phyloP scores from a whole-genome alignment of 1,140 invertebrate species.

The Linepithema humile region DNA sequence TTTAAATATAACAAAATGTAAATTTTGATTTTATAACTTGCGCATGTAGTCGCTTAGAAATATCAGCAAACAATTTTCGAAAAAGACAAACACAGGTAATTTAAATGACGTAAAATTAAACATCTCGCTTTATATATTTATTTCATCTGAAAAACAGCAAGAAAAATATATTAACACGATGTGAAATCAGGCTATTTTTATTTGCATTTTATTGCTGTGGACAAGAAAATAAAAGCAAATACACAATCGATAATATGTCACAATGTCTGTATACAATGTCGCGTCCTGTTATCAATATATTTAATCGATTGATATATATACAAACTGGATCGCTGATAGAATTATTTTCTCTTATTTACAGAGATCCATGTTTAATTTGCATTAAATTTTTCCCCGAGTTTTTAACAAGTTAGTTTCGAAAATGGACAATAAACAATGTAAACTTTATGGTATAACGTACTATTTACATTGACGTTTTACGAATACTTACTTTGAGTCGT shows the following conservation, averaged over 20 bases:
- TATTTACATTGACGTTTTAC: constrained; percentile 3
- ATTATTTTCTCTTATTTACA: constrained; percentile 21
- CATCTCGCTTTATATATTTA: neutral
- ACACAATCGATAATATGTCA: neutral
- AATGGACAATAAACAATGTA: neutral
- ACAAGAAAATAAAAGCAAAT: neutral
- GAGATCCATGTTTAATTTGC: neutral
- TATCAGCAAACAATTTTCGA: neutral
- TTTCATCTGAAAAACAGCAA: neutral
- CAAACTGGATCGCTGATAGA: neutral
- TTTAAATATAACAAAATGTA: neutral
- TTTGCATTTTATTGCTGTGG: constrained; percentile 11
- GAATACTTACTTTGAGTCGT: neutral
- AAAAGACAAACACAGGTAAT: neutral
- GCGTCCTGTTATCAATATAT: neutral
- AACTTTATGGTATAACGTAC: neutral
- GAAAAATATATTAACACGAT: neutral
- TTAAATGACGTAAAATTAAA: neutral
- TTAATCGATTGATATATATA: constrained; percentile 10
- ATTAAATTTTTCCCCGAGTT: neutral
- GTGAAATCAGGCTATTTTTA: neutral
- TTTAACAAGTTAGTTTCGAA: neutral
- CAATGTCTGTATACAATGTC: neutral
- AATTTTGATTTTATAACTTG: neutral
- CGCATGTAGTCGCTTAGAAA: neutral